phyloP scores from a whole-genome alignment of 2,888 invertebrate species.

The Tromatobia lineatoria region DNA sequence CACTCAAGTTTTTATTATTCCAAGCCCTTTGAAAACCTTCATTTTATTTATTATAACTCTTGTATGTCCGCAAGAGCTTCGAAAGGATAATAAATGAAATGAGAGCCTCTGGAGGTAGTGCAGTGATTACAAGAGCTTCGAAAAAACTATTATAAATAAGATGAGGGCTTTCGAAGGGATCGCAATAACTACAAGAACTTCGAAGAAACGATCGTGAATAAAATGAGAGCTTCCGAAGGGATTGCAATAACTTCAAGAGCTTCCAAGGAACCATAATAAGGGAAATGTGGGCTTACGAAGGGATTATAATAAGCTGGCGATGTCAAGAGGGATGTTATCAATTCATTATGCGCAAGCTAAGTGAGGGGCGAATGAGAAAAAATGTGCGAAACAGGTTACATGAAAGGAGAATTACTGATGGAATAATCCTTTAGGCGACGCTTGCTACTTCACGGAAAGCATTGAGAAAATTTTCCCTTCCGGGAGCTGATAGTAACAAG shows the following conservation, averaged over 20 bases:
- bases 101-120: no score
- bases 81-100: no score
- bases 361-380: not conserved
- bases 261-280: no score
- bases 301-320: not conserved
- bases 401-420: not conserved
- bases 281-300: not conserved
- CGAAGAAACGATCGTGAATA: no score
- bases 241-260: not conserved
- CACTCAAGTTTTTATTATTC: no score
- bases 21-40: no score
- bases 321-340: not conserved
- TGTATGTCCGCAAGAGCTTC: no score
- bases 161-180: no score
- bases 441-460: not conserved
- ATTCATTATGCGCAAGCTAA: not conserved
- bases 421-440: not conserved
- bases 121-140: no score
- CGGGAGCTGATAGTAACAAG: not conserved
- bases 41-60: no score
- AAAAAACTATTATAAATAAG: no score
- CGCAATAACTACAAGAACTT: no score
- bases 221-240: not conserved
- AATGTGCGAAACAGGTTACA: not conserved
- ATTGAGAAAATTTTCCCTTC: not conserved